Conservation (phyloP, 2,888 invertebrate species). For the Spicauda simplicius region DNA sequence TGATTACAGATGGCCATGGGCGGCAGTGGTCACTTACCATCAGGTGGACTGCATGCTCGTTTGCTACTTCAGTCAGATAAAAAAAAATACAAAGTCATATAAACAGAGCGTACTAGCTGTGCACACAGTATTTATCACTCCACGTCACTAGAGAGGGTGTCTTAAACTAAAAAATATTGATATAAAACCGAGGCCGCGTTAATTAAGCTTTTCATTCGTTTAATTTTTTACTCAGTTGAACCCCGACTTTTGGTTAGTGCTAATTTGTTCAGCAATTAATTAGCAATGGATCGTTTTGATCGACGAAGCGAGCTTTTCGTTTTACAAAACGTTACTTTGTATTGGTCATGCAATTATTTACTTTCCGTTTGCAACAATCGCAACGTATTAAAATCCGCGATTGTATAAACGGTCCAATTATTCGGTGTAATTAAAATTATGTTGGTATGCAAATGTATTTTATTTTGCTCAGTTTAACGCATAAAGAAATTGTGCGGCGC, state of each 20-base stretch:
- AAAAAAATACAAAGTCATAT: neutral
- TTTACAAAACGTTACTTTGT: constrained; percentile 34
- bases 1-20: too few relatives aligned
- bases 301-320: constrained; percentile 50
- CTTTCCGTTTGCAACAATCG: constrained; percentile 14
- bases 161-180: constrained; percentile 82
- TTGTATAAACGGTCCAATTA: constrained; percentile 33
- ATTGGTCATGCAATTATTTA: constrained; percentile 32
- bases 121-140: constrained; percentile 47
- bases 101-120: constrained; percentile 18
- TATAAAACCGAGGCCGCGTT: constrained; percentile 73
- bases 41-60: too few relatives aligned
- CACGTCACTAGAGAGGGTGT: constrained; percentile 64
- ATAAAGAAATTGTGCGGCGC: constrained; percentile 23
- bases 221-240: constrained; percentile 75
- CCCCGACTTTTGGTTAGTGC: constrained; percentile 64
- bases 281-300: constrained; percentile 74
- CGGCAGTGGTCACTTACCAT: too few relatives aligned
- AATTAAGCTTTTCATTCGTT: constrained; percentile 81
- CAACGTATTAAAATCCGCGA: neutral
- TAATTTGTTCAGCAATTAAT: constrained; percentile 74
- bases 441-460: constrained; percentile 7
- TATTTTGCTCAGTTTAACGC: constrained; percentile 20
- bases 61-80: too few relatives aligned
- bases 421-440: constrained; percentile 31